Evolutionary conservation across 2,113 vertebrate genomes (phyloP).

Genomic region (Nansenia antarctica): DNA sequence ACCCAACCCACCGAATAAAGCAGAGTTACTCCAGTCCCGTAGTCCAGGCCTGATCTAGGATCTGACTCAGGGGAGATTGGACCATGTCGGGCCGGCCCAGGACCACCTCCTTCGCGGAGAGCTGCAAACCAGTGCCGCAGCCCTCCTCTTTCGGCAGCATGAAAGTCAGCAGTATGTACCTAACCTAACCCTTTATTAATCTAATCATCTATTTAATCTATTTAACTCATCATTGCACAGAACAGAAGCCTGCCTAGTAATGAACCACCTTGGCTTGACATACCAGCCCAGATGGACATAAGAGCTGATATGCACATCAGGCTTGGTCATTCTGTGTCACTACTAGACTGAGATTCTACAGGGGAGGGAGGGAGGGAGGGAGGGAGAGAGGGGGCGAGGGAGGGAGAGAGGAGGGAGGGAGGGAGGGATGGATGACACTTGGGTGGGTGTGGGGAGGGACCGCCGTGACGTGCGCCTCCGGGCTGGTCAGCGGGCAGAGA

Average conservation of each 20-base stretch:
- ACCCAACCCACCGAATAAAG: constrained; percentile 48
- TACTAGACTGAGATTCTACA: constrained; percentile 31
- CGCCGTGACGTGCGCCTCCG: constrained; percentile 35
- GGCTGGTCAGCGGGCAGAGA: constrained; percentile 38
- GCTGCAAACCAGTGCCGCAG: constrained; percentile 98
- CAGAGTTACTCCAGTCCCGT: constrained; percentile 42
- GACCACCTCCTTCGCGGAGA: constrained; percentile 99
- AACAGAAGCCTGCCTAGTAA: neutral
- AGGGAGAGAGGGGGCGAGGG: too few relatives aligned
- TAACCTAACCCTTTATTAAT: constrained; percentile 54
- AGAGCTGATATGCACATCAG: neutral
- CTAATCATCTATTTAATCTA: neutral
- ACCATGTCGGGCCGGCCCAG: constrained; percentile 98
- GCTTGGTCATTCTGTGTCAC: constrained; percentile 40
- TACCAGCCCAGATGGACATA: constrained; percentile 24
- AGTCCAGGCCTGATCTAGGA: constrained; percentile 60
- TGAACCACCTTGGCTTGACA: constrained; percentile 11
- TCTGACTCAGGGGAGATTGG: constrained; percentile 45
- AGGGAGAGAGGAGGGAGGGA: too few relatives aligned
- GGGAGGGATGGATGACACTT: constrained; percentile 17
- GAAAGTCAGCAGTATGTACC: constrained; percentile 99
- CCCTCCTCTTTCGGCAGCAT: constrained; percentile 97
- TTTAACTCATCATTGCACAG: neutral
- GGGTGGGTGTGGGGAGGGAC: constrained; percentile 12
- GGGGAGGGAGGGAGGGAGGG: too few relatives aligned